A percentile compares a stretch with the other conserved stretches of the same genome.
phyloP scores from a whole-genome alignment of 1,140 invertebrate genomes.

The Aporrectodea caliginosa region DNA sequence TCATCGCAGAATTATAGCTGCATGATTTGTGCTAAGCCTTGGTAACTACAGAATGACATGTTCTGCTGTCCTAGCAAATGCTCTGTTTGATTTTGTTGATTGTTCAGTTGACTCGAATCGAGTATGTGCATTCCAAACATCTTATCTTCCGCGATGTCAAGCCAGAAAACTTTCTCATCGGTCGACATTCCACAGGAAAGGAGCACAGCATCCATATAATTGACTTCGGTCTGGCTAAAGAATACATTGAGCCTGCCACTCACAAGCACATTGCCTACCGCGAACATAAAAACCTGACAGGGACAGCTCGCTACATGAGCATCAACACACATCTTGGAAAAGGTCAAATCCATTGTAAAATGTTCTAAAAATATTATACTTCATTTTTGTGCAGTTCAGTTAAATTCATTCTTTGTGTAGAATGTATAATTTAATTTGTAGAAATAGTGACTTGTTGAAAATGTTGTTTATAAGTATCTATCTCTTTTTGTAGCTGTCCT shows the following conservation, averaged over 20 bases:
- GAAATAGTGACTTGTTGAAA: no score
- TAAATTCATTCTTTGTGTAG: no score
- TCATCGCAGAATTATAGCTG: no score
- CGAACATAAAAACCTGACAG: conserved; percentile 97
- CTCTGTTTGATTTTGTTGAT: background rate
- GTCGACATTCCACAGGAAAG: conserved; percentile 92
- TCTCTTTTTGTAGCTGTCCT: no score
- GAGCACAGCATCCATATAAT: conserved; percentile 98
- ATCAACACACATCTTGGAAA: conserved; percentile 99
- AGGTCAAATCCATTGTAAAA: no score
- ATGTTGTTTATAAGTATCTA: no score
- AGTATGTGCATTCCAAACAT: conserved; percentile 88
- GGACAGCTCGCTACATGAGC: conserved; percentile 96
- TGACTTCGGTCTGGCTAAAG: conserved; percentile 99
- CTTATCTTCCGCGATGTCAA: conserved; percentile 93
- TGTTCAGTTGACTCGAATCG: conserved; percentile 71
- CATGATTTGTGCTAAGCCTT: no score
- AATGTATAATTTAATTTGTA: no score
- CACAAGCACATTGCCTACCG: conserved; percentile 99
- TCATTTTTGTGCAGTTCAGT: no score
- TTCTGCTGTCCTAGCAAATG: no score
- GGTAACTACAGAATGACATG: no score
- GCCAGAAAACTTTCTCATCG: conserved; percentile 99
- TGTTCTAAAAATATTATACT: no score
- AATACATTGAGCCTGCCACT: conserved; percentile 98